These are phyloP conservation scores for Cephus rjabovi DNA, from an alignment of 2,888 invertebrate species.

Conservation along the genomic window DNA sequence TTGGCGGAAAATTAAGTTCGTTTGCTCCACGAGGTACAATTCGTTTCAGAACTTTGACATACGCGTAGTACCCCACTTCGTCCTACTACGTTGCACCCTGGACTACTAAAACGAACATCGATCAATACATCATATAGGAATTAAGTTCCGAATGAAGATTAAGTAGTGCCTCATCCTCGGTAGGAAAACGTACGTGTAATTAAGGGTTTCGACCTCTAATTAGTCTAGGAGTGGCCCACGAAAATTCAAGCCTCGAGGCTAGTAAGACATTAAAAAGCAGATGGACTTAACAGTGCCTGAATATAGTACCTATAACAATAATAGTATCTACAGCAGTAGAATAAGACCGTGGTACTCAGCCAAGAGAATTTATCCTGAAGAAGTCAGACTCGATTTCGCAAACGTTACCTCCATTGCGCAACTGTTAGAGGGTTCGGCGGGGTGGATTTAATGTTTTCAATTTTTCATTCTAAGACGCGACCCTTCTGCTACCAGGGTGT, in stretches of 20 bases:
- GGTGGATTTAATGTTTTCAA: slow-evolving; percentile 28
- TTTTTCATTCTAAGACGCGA: slow-evolving; percentile 24
- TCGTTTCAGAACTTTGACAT: neutral
- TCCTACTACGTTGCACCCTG: neutral
- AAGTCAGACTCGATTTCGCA: neutral
- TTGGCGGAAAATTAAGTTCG: neutral
- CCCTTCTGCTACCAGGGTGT: slow-evolving; percentile 23
- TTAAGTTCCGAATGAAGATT: neutral
- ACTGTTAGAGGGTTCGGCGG: neutral
- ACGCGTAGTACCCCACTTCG: neutral
- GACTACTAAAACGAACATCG: neutral
- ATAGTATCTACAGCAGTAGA: neutral
- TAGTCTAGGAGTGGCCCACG: neutral
- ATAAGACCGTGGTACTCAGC: neutral
- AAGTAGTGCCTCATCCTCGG: neutral
- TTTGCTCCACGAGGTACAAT: neutral
- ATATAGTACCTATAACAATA: neutral
- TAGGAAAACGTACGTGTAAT: slow-evolving; percentile 18
- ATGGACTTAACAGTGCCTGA: neutral
- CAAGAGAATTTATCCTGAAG: neutral
- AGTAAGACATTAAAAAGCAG: neutral
- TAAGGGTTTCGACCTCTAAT: slow-evolving; percentile 19
- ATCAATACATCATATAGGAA: neutral
- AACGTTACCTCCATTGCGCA: neutral
- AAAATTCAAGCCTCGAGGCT: neutral